Evolutionary conservation across 2,888 invertebrate genomes (phyloP).

Genomic region (Acronicta alni): DNA sequence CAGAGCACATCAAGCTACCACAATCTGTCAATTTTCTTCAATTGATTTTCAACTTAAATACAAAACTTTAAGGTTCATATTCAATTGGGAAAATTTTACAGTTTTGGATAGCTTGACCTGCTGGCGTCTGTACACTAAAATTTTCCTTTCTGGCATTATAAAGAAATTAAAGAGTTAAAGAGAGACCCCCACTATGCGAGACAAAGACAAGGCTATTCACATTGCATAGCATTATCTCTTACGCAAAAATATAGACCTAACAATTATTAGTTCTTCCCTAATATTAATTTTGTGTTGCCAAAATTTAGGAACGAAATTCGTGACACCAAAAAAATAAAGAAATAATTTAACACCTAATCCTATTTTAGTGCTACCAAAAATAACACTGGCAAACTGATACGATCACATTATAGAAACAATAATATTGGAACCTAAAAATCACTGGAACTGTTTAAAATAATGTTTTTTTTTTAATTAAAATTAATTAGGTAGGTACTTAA

Average conservation of each 20-base stretch:
- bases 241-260: neutral
- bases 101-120: no score
- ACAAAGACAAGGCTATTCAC: neutral
- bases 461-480: no score
- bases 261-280: neutral
- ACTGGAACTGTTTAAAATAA: no score
- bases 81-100: no score
- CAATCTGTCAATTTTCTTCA: no score
- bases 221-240: neutral
- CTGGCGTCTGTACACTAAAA: no score
- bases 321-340: constrained; percentile 15
- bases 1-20: no score
- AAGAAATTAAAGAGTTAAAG: neutral
- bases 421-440: no score
- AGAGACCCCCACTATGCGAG: neutral
- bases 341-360: constrained; percentile 1
- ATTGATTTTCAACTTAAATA: no score
- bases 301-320: constrained; percentile 19
- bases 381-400: constrained; percentile 13
- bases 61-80: no score
- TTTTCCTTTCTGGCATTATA: neutral
- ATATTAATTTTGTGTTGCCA: neutral
- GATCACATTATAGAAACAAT: neutral
- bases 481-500: neutral
- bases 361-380: neutral